Conservation (phyloP, 2,888 invertebrate genomes). For the Hetaerina titia region DNA sequence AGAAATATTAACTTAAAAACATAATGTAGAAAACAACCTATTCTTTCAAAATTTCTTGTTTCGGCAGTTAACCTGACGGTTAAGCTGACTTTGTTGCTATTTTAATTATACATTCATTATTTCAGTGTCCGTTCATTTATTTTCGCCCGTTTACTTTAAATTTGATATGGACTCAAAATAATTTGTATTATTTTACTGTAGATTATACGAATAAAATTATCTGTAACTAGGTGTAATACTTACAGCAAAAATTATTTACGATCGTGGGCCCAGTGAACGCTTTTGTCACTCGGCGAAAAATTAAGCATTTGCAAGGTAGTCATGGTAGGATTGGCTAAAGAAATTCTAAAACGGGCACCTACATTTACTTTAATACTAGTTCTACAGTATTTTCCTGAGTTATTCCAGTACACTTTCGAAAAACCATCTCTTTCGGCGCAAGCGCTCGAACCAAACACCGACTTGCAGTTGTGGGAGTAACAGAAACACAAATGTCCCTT, state of each 20-base stretch:
- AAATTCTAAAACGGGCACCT: background rate
- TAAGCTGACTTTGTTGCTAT: too few species aligned
- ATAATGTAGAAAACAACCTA: too few species aligned
- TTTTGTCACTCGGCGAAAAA: background rate
- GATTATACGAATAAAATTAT: background rate
- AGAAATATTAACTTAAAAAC: too few species aligned
- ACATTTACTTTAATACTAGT: background rate
- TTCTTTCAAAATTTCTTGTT: too few species aligned
- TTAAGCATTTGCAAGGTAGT: background rate
- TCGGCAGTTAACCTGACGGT: too few species aligned
- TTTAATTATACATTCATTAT: too few species aligned
- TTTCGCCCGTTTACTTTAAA: too few species aligned
- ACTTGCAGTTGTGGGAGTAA: background rate
- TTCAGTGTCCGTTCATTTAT: too few species aligned
- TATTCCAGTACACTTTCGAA: background rate
- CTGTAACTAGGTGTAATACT: background rate
- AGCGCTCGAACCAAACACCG: background rate
- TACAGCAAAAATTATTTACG: background rate
- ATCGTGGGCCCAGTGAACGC: background rate
- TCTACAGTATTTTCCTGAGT: background rate
- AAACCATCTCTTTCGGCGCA: background rate
- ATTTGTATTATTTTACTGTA: too few species aligned
- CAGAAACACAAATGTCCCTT: background rate
- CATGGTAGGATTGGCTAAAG: background rate
- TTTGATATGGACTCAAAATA: too few species aligned